Evolutionary conservation across 1,140 invertebrate species (phyloP).

Genomic region (Drosophila sucinea): DNA sequence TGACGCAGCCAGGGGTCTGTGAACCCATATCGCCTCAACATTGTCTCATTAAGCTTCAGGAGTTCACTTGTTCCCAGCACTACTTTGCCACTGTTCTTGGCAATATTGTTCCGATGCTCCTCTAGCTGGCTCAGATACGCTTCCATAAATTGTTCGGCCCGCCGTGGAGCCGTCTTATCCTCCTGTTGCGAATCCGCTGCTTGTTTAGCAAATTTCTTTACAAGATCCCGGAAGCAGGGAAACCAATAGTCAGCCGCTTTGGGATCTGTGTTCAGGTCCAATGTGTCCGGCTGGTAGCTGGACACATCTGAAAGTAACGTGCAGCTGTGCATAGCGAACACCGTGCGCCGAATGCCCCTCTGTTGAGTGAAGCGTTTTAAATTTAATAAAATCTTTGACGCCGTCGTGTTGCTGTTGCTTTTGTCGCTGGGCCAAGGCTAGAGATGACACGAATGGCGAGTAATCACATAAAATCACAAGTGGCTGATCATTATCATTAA

Average conservation of each 20-base stretch:
- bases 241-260: slow-evolving; percentile 97
- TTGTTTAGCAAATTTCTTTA: slow-evolving; percentile 89
- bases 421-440: slow-evolving; percentile 2
- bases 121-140: slow-evolving; percentile 92
- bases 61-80: slow-evolving; percentile 89
- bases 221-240: slow-evolving; percentile 93
- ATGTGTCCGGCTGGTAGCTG: slow-evolving; percentile 93
- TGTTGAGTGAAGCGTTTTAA: slow-evolving; percentile 31
- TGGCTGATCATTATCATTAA: too few relatives aligned
- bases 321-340: slow-evolving; percentile 62
- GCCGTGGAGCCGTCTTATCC: slow-evolving; percentile 88
- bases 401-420: slow-evolving; percentile 31
- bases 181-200: slow-evolving; percentile 91
- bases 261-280: slow-evolving; percentile 92
- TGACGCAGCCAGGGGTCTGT: slow-evolving; percentile 94
- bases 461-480: too few relatives aligned
- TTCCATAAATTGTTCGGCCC: slow-evolving; percentile 92
- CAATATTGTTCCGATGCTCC: slow-evolving; percentile 86
- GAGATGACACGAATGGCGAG: too few relatives aligned
- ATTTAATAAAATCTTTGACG: slow-evolving; percentile 42
- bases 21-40: slow-evolving; percentile 94
- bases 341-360: slow-evolving; percentile 32
- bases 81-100: slow-evolving; percentile 88
- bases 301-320: slow-evolving; percentile 83
- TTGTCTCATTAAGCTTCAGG: slow-evolving; percentile 96